Base-by-base conservation (phyloP, 1,140 invertebrate genomes). In the Mylabris phalerata region DNA sequence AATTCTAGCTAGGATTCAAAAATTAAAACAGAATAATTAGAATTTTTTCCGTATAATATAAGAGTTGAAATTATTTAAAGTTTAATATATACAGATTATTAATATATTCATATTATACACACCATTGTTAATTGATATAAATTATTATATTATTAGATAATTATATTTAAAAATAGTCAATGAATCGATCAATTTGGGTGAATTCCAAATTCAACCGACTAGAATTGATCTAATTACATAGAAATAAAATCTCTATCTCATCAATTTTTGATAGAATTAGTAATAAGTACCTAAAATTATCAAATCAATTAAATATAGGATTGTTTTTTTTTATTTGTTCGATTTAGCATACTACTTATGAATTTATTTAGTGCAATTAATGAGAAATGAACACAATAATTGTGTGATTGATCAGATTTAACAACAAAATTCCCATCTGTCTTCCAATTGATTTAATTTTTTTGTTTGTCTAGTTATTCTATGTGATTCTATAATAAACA, bases 51-150 rank as follows among this genome's bases (percentile, higher is more conserved):
- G 19, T 19, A 19, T 19, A 19, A 19, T 19, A 32, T 32, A 32
- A 32, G 32, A 32, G 32, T 32, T 32, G 19, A 19, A 32, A 32
- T 32, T 32, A 32, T 32, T 32, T 32, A 32, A 32, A 32, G 4
- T 32, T 32, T 32, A 32, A 32, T 32, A 32, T 32, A 32, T 32
- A 32, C 32, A 32, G 32, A 32, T 32, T 19, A 60, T 58, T 64
- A 61, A 64, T 64, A 64, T 64, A 64, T 64, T 61, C 50, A 64
- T 42, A 58, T 58, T 62, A 62, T 63, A 60, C 60, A 59, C 49
- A 55, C 46, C 43, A 25, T 55, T 55, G 59, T 55, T 32, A 32
- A 32, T 19, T 63, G 46, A 55, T 50, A 60, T 57, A 57, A 55
- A 49, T 51, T 54, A 60, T 60, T 60, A 57, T 54, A 50, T 63